phyloP scores from a whole-genome alignment of 1,140 invertebrate genomes.

The Diabrotica virgifera region DNA sequence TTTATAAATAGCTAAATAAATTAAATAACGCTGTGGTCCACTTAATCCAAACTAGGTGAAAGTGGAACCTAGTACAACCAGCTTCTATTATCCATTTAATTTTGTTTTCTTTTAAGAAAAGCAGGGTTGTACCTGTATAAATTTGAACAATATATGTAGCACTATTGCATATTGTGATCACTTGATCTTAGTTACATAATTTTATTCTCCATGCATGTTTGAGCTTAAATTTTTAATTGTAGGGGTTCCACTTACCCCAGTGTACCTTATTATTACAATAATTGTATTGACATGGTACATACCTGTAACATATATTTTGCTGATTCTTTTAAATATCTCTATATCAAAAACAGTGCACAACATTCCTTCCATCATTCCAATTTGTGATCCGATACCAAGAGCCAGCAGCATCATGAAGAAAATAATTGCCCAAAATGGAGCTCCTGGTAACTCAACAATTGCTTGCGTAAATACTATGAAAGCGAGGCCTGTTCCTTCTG shows the following conservation, averaged over 20 bases:
- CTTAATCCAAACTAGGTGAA: no score
- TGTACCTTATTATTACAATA: neutral
- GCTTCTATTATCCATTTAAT: no score
- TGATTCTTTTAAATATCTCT: constrained; percentile 81
- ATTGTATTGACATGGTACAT: constrained; percentile 25
- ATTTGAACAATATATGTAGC: no score
- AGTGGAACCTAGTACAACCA: no score
- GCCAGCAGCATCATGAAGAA: constrained; percentile 92
- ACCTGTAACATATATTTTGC: constrained; percentile 86
- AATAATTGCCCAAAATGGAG: constrained; percentile 89
- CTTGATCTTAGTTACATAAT: no score
- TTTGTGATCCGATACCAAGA: constrained; percentile 86
- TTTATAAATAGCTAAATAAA: no score
- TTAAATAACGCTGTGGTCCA: no score
- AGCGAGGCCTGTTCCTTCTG: constrained; percentile 89
- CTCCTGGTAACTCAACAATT: constrained; percentile 83
- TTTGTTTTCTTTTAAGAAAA: no score
- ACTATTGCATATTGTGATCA: no score
- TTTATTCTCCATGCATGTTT: neutral
- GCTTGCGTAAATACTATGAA: constrained; percentile 92
- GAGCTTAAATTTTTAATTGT: neutral
- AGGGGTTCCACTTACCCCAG: no score
- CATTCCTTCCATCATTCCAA: constrained; percentile 90
- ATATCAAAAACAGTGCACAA: constrained; percentile 91
- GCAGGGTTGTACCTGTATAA: no score